Evolutionary conservation across 2,797 vertebrate genomes (phyloP), one percentile per base, ranked within the genome.

Genomic region (Ibycter americanus): DNA sequence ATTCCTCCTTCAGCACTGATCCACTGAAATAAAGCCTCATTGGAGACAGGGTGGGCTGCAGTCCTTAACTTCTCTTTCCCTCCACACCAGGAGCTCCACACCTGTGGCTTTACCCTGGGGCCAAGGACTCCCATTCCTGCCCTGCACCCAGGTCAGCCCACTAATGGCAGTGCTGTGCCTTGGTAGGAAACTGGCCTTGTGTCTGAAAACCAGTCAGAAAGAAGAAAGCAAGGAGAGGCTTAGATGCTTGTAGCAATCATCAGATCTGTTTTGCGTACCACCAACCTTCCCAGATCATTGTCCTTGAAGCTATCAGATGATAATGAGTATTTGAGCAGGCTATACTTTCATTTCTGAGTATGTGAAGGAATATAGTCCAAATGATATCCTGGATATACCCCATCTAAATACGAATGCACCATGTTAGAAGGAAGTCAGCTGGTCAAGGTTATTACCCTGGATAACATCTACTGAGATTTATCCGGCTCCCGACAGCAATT

Each of bases 111-210:
- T 23, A 13, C 18, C 27, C 8, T 29, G 36, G 21, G 29, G 7
- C 34, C 38, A 52, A 61, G 17, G 16, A 38, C 7, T 31, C 8
- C 32, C 8, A 16, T 38, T 87, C 7, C 31, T 65, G 22, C 25
- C 40, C 51, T 61, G 11, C 6, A 27, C 5, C 6, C 36, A 67
- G 18, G 20, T 32, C 62, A 80, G 27, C 11, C 25, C 19, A 13
- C 49, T 80, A 8, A 56, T 0, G 0, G 18, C 17, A 44, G 4
- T 0, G 0, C 4, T 58, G 22, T 1, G 0, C 51, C 34, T 31
- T 36, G 17, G 10, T 56, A 19, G 52, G 42, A 63, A 55, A 49
- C 27, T 59, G 16, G 13, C 12, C 32, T 67, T 83, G 31, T 11
- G 2, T 23, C 38, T 77, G 27, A 87, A 87, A 82, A 16, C 63